A percentile compares a stretch with the other conserved stretches of the same genome.
These are phyloP conservation scores for Notothenia rossii DNA, from an alignment of 2,113 vertebrate genomes.

Conservation along the genomic window DNA sequence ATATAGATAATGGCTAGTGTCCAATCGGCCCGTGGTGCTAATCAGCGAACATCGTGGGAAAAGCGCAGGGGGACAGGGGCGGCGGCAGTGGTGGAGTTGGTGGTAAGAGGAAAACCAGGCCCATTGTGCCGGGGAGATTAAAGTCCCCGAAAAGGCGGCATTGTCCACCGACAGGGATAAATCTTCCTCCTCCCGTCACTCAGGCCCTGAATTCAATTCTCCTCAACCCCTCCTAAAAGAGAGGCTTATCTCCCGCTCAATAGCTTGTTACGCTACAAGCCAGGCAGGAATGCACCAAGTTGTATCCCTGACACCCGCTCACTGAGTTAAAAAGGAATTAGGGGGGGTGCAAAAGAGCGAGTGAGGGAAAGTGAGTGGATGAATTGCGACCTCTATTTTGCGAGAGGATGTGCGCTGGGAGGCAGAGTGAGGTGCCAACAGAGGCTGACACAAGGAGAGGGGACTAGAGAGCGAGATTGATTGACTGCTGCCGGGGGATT, in stretches of 20 bases:
- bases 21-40: constrained; percentile 88
- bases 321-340: constrained; percentile 88
- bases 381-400: constrained; percentile 78
- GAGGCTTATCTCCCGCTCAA: constrained; percentile 99
- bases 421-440: constrained; percentile 75
- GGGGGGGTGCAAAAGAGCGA: constrained; percentile 60
- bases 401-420: constrained; percentile 82
- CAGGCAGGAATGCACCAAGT: constrained; percentile 89
- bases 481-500: constrained; percentile 68
- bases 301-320: constrained; percentile 91
- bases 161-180: constrained; percentile 97
- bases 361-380: constrained; percentile 75
- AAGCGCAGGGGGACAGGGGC: constrained; percentile 87
- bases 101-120: constrained; percentile 87
- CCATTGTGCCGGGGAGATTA: constrained; percentile 98
- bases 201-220: constrained; percentile 98
- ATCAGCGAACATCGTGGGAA: constrained; percentile 99
- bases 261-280: constrained; percentile 95
- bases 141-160: constrained; percentile 93
- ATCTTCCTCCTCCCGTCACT: constrained; percentile 99
- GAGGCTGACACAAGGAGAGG: constrained; percentile 67
- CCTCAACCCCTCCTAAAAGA: constrained; percentile 91
- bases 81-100: constrained; percentile 58
- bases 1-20: constrained; percentile 92
- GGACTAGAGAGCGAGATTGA: constrained; percentile 61